A percentile compares a stretch with the other conserved stretches of the same genome.
phyloP scores from a whole-genome alignment of 2,113 vertebrate species.

The Trematocara macrostoma region DNA sequence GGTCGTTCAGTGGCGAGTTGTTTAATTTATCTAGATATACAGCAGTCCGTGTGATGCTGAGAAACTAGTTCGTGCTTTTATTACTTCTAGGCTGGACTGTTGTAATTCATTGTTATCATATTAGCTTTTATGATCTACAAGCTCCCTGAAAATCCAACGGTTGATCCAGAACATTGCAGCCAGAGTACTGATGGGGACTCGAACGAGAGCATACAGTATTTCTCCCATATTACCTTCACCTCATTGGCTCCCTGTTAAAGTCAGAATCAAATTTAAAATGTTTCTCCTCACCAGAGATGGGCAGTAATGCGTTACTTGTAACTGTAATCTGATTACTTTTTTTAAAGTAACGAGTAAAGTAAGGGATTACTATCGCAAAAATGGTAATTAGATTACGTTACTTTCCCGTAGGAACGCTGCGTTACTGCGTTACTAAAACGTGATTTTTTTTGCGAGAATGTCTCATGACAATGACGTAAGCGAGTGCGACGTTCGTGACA shows the following conservation, averaged over 20 bases:
- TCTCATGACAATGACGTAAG: too few species aligned
- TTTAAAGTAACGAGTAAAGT: too few species aligned
- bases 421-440: too few species aligned
- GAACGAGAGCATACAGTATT: background rate
- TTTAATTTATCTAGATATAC: background rate
- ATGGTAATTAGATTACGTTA: too few species aligned
- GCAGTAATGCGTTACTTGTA: too few species aligned
- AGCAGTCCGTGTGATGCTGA: background rate
- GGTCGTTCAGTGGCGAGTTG: background rate
- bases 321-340: too few species aligned
- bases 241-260: background rate
- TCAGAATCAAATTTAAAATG: background rate
- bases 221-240: background rate
- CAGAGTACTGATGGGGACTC: background rate
- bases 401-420: too few species aligned
- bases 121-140: background rate
- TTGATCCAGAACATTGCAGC: background rate
- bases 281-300: background rate
- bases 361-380: too few species aligned
- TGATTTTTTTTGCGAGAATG: too few species aligned
- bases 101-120: background rate
- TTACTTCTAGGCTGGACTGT: background rate
- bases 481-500: too few species aligned
- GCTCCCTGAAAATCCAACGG: background rate
- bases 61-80: background rate